Evolutionary conservation across 2,113 vertebrate genomes (phyloP).

Genomic region (Miniopterus natalensis): DNA sequence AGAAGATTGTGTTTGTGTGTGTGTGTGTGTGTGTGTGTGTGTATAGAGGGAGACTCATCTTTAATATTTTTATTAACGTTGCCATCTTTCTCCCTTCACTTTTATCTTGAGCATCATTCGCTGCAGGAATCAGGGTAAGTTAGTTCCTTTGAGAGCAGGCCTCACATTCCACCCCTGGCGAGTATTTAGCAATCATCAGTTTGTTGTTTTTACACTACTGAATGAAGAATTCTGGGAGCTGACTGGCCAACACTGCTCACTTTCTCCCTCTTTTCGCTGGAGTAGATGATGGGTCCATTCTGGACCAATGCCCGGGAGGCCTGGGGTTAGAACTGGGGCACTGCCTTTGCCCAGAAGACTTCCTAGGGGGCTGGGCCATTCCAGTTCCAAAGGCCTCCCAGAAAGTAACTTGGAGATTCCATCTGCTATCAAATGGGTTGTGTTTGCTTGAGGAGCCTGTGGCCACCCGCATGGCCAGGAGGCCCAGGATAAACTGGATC

Average conservation of each 20-base stretch:
- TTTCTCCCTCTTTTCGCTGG: constrained; percentile 12
- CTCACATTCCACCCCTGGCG: constrained; percentile 21
- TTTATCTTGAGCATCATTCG: constrained; percentile 17
- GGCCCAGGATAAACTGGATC: constrained; percentile 33
- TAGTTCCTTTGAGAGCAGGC: constrained; percentile 43
- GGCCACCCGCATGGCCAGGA: neutral
- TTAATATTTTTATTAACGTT: constrained; percentile 49
- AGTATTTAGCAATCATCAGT: constrained; percentile 42
- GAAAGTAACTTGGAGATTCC: neutral
- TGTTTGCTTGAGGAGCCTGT: constrained; percentile 50
- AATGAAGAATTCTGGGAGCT: constrained; percentile 43
- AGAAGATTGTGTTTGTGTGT: neutral
- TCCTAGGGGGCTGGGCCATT: neutral
- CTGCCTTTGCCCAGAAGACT: constrained; percentile 2
- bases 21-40: constrained; percentile 4
- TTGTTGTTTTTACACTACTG: constrained; percentile 54
- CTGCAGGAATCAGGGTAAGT: constrained; percentile 36
- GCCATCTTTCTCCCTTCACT: neutral
- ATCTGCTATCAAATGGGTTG: neutral
- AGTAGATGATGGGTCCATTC: neutral
- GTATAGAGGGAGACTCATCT: neutral
- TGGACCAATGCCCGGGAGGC: neutral
- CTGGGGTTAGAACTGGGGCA: neutral
- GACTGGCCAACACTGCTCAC: neutral
- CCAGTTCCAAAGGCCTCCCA: neutral